Conservation (phyloP, 2,797 vertebrate genomes). For the Naso thynnoides region DNA sequence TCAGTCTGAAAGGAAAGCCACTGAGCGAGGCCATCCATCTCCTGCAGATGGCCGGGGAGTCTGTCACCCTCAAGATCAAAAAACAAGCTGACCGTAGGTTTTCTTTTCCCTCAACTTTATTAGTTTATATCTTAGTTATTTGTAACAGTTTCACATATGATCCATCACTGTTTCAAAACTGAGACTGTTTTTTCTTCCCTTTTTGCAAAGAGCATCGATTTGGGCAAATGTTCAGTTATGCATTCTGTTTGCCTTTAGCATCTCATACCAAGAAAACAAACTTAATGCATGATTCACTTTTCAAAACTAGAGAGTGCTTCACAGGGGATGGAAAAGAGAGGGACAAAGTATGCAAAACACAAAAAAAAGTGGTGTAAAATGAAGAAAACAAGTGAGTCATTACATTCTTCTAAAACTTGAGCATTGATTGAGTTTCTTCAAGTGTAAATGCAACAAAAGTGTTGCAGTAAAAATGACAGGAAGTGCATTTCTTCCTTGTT, state of each 20-base stretch:
- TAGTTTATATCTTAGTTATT: too few species aligned
- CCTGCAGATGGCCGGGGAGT: conserved; percentile 96
- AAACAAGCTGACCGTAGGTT: conserved; percentile 91
- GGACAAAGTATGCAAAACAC: too few species aligned
- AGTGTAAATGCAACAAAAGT: background rate
- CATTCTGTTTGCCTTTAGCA: too few species aligned
- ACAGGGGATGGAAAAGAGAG: too few species aligned
- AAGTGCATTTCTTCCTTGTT: conserved; percentile 2
- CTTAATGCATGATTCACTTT: too few species aligned
- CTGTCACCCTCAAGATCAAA: conserved; percentile 97
- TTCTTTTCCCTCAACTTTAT: background rate
- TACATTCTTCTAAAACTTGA: too few species aligned
- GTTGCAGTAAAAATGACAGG: background rate
- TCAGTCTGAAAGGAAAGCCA: conserved; percentile 97
- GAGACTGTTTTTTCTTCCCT: too few species aligned
- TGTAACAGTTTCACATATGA: background rate
- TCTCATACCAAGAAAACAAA: too few species aligned
- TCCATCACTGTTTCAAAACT: background rate
- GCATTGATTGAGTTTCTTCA: background rate
- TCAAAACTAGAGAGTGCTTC: too few species aligned
- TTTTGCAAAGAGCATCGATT: too few species aligned
- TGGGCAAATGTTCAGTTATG: too few species aligned
- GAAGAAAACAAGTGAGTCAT: background rate
- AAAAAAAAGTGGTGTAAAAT: background rate
- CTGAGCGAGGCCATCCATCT: conserved; percentile 98